These are phyloP conservation scores for Tenualosa ilisha DNA, from an alignment of 2,797 vertebrate species.

Conservation along the genomic window DNA sequence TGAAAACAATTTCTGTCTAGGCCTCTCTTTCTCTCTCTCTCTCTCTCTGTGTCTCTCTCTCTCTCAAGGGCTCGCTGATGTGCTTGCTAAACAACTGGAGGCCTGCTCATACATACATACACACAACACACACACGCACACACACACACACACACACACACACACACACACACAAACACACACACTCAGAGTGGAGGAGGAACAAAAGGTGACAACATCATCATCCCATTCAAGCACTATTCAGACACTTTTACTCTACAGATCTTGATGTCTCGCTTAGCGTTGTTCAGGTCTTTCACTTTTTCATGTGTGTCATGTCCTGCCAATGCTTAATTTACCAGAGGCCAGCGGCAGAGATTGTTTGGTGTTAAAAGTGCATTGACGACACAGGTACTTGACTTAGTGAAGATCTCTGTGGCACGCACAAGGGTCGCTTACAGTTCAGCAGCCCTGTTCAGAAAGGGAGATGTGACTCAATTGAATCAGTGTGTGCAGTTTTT, in stretches of 20 bases:
- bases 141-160: background rate
- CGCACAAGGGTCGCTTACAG: conserved; percentile 20
- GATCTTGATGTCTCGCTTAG: background rate
- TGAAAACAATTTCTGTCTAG: conserved; percentile 37
- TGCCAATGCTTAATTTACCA: background rate
- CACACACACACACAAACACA: background rate
- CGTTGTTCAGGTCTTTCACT: background rate
- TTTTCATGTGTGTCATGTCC: background rate
- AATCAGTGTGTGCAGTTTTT: background rate
- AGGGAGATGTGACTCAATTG: background rate
- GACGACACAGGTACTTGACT: background rate
- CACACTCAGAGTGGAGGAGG: background rate
- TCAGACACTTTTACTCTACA: background rate
- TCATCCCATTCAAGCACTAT: background rate
- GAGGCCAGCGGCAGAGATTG: background rate
- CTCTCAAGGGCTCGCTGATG: conserved; percentile 45
- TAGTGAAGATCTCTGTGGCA: background rate
- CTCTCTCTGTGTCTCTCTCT: conserved; percentile 18
- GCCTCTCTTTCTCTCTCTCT: conserved; percentile 25
- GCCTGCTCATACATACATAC: background rate
- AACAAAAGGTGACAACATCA: background rate
- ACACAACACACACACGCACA: background rate
- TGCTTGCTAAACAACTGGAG: conserved; percentile 29
- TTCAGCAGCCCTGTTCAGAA: background rate
- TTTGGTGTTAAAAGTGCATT: background rate